Evolutionary conservation across 2,888 invertebrate genomes (phyloP), one percentile per base, ranked within the genome.

Genomic region (Rhagonycha fulva): DNA sequence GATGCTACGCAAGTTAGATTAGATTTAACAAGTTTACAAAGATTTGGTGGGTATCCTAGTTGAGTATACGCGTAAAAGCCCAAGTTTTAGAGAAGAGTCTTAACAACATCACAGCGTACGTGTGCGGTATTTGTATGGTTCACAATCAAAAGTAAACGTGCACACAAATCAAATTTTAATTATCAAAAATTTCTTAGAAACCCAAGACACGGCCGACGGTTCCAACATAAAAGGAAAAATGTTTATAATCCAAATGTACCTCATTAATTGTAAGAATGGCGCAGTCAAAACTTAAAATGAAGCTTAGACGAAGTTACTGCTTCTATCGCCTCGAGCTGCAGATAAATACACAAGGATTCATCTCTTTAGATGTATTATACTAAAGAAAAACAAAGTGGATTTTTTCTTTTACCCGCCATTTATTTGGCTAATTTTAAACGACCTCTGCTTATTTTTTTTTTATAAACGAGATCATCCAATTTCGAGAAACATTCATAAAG

Each of bases 1-100:
- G 78, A 79, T 80, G 78, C 77, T 78, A 80, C 80, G 79, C 73
- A 79, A 78, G 81, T 80, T 81, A 81, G 83, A 83, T 83, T 82
- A 83, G 81, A 83, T 82, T 83, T 83, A 82, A 82, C 82, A 83
- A 83, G 83, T 83, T 83, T 83, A 81, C 81, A 80, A 81, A 82
- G 82, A 82, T 83, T 82, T 80, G 80, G 78, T 81, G 80, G 80
- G 81, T 80, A 83, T 81, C 82, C 82, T 75, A 81, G 80, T 81
- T 81, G 79, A 78, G 80, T 80, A 76, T 79, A 81, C 81, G 82
- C 82, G 77, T 81, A 80, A 81, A 82, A 81, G 82, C 82, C 81
- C 83, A 83, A 83, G 81, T 83, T 83, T 82, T 82, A 81, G 81
- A 80, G 80, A 79, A 71, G 77, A 78, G 80, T 81, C 78, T 66